Evolutionary conservation across 1,140 invertebrate genomes (phyloP).

Genomic region (Ceratosolen fusciceps): DNA sequence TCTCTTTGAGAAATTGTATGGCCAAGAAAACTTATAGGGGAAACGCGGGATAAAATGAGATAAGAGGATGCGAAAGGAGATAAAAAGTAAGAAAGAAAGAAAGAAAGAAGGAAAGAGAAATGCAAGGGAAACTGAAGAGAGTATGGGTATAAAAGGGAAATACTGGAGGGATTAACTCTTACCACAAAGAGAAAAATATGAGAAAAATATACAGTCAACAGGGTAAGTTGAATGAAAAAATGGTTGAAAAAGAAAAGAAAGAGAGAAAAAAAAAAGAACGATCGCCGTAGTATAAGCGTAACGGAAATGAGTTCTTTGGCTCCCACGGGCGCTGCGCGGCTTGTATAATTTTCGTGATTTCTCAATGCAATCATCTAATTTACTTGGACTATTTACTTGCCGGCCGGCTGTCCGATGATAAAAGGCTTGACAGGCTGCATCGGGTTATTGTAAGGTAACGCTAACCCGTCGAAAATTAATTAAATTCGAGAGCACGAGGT

Average conservation of each 20-base stretch:
- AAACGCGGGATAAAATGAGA: not conserved
- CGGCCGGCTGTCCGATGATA: too few relatives aligned
- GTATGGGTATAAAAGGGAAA: constrained; percentile 25
- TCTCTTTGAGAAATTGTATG: too few relatives aligned
- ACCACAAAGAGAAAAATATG: constrained; percentile 39
- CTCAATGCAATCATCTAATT: constrained; percentile 11
- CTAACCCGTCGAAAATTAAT: too few relatives aligned
- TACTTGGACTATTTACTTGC: not conserved
- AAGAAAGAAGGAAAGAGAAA: not conserved
- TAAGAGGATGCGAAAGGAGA: not conserved
- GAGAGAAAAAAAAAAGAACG: not conserved
- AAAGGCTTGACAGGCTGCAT: too few relatives aligned
- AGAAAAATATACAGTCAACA: constrained; percentile 22
- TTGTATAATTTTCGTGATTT: constrained; percentile 27
- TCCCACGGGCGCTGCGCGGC: not conserved
- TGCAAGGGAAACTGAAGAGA: not conserved
- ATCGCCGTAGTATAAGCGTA: not conserved
- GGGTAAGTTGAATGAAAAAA: not conserved
- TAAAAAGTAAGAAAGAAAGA: not conserved
- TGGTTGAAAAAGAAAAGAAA: not conserved
- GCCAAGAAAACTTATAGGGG: too few relatives aligned
- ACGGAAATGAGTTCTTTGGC: constrained; percentile 1
- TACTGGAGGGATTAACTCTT: constrained; percentile 45
- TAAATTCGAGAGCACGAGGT: too few relatives aligned
- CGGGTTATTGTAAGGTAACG: too few relatives aligned